A percentile compares a stretch with the other conserved stretches of the same genome.
Evolutionary conservation across 2,888 invertebrate species (phyloP).

Genomic region (Drosophila kuntzei): DNA sequence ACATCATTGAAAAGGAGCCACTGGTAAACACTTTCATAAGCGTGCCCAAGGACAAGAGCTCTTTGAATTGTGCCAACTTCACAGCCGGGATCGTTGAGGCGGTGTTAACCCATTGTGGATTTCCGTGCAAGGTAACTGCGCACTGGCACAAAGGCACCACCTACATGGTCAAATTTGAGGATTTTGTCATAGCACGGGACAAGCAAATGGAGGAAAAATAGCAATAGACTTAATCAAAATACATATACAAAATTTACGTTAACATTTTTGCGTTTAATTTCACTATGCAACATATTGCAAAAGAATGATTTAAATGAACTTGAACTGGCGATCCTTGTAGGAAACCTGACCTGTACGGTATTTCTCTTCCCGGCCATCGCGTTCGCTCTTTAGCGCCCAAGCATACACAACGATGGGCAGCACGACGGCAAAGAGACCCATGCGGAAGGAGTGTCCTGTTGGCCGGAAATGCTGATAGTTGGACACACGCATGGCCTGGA

Average conservation of each 20-base stretch:
- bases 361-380: conserved; percentile 87
- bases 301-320: conserved; percentile 87
- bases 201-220: conserved; percentile 95
- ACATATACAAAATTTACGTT: conserved; percentile 36
- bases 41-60: conserved; percentile 98
- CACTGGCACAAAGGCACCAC: conserved; percentile 99
- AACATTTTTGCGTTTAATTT: conserved; percentile 55
- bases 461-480: conserved; percentile 89
- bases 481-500: conserved; percentile 89
- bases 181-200: conserved; percentile 94
- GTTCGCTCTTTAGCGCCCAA: conserved; percentile 86
- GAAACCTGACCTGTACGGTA: conserved; percentile 90
- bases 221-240: conserved; percentile 22
- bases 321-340: conserved; percentile 90
- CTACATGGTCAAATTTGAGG: conserved; percentile 99
- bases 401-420: conserved; percentile 87
- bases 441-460: conserved; percentile 87
- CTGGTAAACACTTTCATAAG: conserved; percentile 98
- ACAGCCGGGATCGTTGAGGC: conserved; percentile 99
- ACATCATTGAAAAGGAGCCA: conserved; percentile 99
- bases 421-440: conserved; percentile 86
- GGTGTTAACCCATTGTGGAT: conserved; percentile 96
- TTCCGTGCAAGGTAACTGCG: conserved; percentile 98
- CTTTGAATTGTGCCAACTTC: conserved; percentile 99
- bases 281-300: conserved; percentile 32